Percentiles rank a stretch among this genome's conserved stretches.
Conservation (phyloP, 2,113 vertebrate species). For the Onychostruthus taczanowskii region DNA sequence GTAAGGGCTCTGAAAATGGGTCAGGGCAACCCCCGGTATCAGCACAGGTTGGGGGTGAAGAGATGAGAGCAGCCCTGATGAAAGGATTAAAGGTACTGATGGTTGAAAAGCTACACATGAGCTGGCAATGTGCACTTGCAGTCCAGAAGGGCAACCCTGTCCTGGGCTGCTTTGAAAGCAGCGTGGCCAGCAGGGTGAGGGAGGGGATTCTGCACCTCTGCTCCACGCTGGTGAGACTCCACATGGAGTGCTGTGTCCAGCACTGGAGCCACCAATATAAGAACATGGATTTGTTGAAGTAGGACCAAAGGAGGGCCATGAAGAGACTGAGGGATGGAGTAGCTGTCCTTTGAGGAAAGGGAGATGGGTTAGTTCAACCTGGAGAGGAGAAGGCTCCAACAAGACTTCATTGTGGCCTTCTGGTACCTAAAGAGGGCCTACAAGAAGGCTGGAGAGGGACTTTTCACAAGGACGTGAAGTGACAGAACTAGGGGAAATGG, state of each 20-base stretch:
- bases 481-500: background rate
- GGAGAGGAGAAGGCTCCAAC: background rate
- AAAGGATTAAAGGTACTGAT: background rate
- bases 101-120: background rate
- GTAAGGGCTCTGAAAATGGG: background rate
- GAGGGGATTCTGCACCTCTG: background rate
- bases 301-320: background rate
- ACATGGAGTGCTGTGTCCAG: too few relatives aligned
- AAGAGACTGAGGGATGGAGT: too few relatives aligned
- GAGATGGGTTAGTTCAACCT: background rate
- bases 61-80: background rate
- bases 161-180: background rate
- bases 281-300: background rate
- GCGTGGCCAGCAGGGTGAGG: fast-evolving
- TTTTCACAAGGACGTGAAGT: background rate
- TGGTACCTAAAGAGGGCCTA: background rate
- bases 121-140: background rate
- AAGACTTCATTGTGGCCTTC: background rate
- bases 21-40: fast-evolving
- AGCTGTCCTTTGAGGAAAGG: background rate
- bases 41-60: background rate
- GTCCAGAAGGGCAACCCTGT: background rate
- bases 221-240: background rate
- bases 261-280: background rate
- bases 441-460: background rate